These are phyloP conservation scores for Pygoscelis antarcticus DNA, from an alignment of 2,113 vertebrate genomes.

Conservation along the genomic window DNA sequence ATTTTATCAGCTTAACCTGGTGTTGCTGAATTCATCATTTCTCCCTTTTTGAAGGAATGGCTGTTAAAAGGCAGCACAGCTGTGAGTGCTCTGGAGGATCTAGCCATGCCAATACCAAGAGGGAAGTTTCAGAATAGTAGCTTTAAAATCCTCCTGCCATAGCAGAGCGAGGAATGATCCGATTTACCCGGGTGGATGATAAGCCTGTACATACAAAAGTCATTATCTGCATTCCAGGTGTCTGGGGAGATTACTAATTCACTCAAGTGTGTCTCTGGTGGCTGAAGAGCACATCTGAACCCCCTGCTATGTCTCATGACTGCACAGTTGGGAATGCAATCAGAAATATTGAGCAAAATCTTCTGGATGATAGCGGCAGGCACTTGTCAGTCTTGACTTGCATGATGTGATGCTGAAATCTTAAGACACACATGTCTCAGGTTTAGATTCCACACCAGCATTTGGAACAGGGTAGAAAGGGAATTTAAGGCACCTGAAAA, in stretches of 20 bases:
- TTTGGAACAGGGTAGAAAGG: not conserved
- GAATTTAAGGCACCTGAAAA: not conserved
- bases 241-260: conserved; percentile 1
- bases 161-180: not conserved
- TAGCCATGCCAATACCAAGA: not conserved
- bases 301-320: not conserved
- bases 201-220: not conserved
- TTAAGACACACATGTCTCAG: rapidly evolving
- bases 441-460: not conserved
- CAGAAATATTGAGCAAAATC: not conserved
- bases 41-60: not conserved
- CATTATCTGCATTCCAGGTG: not conserved
- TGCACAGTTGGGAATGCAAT: not conserved
- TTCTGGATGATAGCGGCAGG: not conserved
- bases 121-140: not conserved
- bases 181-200: not conserved
- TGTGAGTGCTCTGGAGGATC: not conserved
- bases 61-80: not conserved
- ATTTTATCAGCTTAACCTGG: not conserved
- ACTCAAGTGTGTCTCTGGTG: not conserved
- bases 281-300: conserved; percentile 18
- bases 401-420: not conserved
- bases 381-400: not conserved
- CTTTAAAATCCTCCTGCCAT: not conserved
- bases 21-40: not conserved